Evolutionary conservation across 2,888 invertebrate genomes (phyloP).

Genomic region (Stenoptilia bipunctidactyla): DNA sequence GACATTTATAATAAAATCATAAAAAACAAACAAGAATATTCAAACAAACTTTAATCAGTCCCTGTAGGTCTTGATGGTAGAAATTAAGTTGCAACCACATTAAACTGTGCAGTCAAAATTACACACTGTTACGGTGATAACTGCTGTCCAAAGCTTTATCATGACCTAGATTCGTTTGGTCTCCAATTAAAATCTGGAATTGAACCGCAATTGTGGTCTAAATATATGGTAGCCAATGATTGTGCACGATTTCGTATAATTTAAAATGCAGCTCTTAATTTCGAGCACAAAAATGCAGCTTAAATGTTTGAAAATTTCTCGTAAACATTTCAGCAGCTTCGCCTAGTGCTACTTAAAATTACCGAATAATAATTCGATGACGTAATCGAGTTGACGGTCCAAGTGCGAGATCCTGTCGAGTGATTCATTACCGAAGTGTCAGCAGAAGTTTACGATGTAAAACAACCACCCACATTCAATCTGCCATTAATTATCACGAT

Average conservation of each 20-base stretch:
- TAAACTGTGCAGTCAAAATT: not conserved
- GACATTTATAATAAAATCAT: not conserved
- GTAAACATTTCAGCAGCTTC: too few species aligned
- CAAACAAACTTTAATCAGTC: slow-evolving; percentile 1
- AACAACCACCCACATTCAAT: slow-evolving; percentile 49
- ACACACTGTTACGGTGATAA: not conserved
- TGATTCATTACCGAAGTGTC: slow-evolving; percentile 57
- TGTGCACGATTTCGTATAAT: too few species aligned
- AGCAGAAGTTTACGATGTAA: slow-evolving; percentile 58
- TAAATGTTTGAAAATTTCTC: too few species aligned
- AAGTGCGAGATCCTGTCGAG: slow-evolving; percentile 56
- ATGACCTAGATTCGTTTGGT: too few species aligned
- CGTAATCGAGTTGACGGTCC: slow-evolving; percentile 44
- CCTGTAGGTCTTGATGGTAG: not conserved
- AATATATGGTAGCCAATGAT: too few species aligned
- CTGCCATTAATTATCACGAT: slow-evolving; percentile 53
- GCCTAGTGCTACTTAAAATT: too few species aligned
- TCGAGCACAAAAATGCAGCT: too few species aligned
- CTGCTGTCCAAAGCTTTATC: not conserved
- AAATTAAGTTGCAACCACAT: not conserved
- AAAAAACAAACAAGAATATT: slow-evolving; percentile 4
- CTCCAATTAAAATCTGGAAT: too few species aligned
- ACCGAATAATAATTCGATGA: slow-evolving; percentile 24
- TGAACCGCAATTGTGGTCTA: too few species aligned
- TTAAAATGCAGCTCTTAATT: too few species aligned